Conservation (phyloP, 2,113 vertebrate species). For the Donacobius atricapilla region DNA sequence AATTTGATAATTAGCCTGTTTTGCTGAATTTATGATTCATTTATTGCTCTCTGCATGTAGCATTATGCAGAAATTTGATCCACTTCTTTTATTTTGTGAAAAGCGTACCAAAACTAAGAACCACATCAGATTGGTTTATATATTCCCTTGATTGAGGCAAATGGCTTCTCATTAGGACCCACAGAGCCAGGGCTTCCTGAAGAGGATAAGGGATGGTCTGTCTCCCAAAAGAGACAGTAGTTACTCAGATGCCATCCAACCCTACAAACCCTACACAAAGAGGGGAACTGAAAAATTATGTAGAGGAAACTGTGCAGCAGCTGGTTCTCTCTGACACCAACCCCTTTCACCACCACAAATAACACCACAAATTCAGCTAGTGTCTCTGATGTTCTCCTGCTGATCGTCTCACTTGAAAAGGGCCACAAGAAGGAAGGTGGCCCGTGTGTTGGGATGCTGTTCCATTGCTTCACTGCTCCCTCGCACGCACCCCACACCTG, state of each 20-base stretch:
- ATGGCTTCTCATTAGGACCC: neutral
- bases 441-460: neutral
- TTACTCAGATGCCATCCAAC: neutral
- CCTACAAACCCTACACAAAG: neutral
- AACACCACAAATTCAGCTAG: neutral
- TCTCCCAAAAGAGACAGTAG: neutral
- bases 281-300: neutral
- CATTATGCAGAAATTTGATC: neutral
- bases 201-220: neutral
- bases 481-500: neutral
- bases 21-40: neutral
- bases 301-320: neutral
- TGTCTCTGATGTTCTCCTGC: neutral
- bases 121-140: neutral
- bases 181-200: neutral
- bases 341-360: neutral
- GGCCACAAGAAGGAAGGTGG: neutral
- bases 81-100: neutral
- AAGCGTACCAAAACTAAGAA: neutral
- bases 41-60: neutral
- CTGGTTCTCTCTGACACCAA: neutral
- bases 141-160: neutral
- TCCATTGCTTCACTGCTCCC: neutral
- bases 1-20: neutral
- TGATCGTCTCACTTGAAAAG: neutral